These are phyloP conservation scores for Stichodactyla mertensii DNA, from an alignment of 64 coral and sea anemone species.

Conservation along the genomic window DNA sequence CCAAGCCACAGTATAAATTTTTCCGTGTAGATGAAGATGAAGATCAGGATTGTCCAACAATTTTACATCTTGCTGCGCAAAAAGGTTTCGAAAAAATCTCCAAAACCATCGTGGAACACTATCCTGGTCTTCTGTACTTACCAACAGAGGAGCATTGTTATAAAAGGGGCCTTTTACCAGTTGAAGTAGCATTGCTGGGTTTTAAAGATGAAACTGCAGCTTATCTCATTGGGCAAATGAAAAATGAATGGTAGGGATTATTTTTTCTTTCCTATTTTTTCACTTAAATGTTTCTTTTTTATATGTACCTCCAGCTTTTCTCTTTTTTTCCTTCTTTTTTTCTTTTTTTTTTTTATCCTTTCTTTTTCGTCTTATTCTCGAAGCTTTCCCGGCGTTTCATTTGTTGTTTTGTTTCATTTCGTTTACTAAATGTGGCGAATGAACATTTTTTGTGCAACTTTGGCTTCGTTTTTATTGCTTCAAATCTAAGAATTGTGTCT, in stretches of 20 bases:
- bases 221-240: slow-evolving; percentile 71
- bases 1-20: slow-evolving; percentile 44
- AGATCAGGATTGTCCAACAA: slow-evolving; percentile 36
- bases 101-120: slow-evolving; percentile 63
- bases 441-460: too few species aligned
- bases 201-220: slow-evolving; percentile 65
- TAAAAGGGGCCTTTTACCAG: slow-evolving; percentile 45
- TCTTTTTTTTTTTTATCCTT: too few species aligned
- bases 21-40: slow-evolving; percentile 69
- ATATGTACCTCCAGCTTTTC: too few species aligned
- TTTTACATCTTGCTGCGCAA: slow-evolving; percentile 68
- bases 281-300: neutral
- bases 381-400: too few species aligned
- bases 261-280: neutral
- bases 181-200: slow-evolving; percentile 58
- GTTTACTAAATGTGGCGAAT: too few species aligned
- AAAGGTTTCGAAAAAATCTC: slow-evolving; percentile 43
- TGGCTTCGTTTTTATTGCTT: too few species aligned
- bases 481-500: too few species aligned
- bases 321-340: neutral
- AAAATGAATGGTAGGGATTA: slow-evolving; percentile 49
- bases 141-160: slow-evolving; percentile 37
- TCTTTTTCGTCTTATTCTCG: too few species aligned
- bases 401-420: too few species aligned
- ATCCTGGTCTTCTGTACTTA: slow-evolving; percentile 45